Conservation (phyloP, 2,888 invertebrate genomes). For the Acanthosepion esculentum region DNA sequence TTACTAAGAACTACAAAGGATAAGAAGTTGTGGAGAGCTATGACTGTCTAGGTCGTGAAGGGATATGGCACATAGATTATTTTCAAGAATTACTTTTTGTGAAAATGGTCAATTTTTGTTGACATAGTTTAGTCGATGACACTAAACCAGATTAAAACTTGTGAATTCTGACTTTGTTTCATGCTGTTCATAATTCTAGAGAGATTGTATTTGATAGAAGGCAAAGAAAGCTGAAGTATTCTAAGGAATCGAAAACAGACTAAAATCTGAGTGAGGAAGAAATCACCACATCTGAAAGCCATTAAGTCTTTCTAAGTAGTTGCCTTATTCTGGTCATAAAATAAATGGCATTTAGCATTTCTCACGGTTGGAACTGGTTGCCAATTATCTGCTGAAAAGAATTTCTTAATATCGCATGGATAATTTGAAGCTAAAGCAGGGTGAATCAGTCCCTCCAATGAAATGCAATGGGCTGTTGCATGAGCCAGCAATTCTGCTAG, state of each 20-base stretch:
- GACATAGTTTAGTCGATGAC: no score
- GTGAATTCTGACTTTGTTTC: not conserved
- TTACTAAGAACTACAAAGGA: no score
- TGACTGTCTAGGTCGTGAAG: no score
- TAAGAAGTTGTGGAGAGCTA: no score
- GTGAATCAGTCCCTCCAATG: not conserved
- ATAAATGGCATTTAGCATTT: conserved; percentile 33
- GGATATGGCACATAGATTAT: no score
- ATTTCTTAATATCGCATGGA: conserved; percentile 33
- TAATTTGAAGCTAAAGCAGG: conserved; percentile 20
- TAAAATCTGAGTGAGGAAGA: not conserved
- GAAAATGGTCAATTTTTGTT: no score
- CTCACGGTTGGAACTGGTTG: not conserved
- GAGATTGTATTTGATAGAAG: not conserved
- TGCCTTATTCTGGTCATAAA: not conserved
- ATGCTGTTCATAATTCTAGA: not conserved
- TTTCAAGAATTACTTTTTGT: no score
- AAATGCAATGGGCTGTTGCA: not conserved
- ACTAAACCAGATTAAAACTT: no score
- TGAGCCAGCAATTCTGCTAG: not conserved
- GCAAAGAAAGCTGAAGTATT: not conserved
- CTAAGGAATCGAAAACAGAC: not conserved
- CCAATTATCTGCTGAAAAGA: not conserved
- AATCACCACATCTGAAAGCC: not conserved
- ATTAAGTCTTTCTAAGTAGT: not conserved